phyloP scores from a whole-genome alignment of 1,140 invertebrate species.

The Nylanderia fulva region DNA sequence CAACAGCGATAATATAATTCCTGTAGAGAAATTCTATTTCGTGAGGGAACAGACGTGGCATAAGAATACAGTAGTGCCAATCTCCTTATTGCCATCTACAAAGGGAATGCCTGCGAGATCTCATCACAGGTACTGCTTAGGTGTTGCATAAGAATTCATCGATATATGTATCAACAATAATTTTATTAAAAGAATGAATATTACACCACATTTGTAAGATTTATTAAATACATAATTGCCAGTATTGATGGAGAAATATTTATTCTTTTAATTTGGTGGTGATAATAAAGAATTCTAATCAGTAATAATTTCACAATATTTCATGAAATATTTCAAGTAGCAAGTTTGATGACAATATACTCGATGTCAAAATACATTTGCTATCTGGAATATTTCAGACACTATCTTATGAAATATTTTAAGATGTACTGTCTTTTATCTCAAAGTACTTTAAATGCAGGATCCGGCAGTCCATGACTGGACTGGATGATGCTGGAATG shows the following conservation, averaged over 20 bases:
- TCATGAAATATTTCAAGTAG: no score
- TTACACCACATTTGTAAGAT: no score
- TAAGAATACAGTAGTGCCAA: conserved; percentile 77
- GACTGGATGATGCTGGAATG: conserved; percentile 86
- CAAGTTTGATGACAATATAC: no score
- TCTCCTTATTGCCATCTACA: conserved; percentile 79
- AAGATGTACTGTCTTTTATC: conserved; percentile 5
- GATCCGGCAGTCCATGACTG: conserved; percentile 84
- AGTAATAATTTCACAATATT: no score
- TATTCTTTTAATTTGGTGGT: no score
- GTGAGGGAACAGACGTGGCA: conserved; percentile 79
- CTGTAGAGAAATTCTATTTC: conserved; percentile 78
- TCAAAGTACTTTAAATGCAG: conserved; percentile 65
- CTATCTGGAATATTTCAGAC: no score
- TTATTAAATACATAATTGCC: no score
- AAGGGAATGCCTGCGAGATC: conserved; percentile 85
- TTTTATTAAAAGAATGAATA: no score
- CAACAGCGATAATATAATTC: conserved; percentile 73
- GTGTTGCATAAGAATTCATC: no score
- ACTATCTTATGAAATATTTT: conserved; percentile 8
- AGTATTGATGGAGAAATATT: no score
- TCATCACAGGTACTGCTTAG: conserved; percentile 80
- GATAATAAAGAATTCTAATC: no score
- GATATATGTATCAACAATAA: not conserved
- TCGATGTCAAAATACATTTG: no score